Evolutionary conservation across 2,797 vertebrate genomes (phyloP), one percentile per base, ranked within the genome.

Genomic region (Tokudaia tokunoshimensis): DNA sequence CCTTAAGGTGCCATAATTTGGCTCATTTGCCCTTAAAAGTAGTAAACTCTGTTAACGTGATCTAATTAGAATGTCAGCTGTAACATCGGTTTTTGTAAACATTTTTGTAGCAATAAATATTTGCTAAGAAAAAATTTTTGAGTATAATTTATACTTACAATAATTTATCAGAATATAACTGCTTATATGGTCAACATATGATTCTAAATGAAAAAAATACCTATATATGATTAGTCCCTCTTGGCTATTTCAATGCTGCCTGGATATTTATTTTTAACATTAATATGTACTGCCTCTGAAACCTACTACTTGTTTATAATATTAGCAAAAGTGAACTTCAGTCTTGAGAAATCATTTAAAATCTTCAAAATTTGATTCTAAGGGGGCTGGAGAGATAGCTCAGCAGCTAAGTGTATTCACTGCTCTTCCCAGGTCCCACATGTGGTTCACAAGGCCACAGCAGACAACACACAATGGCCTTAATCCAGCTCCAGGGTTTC

Each of bases 301-400:
- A 90, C 78, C 24, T n/a, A 12, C 22, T 20, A 63, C 17, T 55
- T 78, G 65, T 59, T 76, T 91, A 76, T 41, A 65, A 14, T 44
- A 67, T n/a, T 55, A 91, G 22, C 4, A 78, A 91, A 93, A 78
- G 22, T 78, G 10, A 87, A 57, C 12, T 87, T 24, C 14, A 93
- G 70, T 26, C 59, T 93, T 55, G 37, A n/a, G 70, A 86, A 86
- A 93, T 72, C 59, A 87, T 22, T 90, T 78, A 59, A 93, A 90
- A 78, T 76, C 29, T 85, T 83, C 20, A 81, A 90, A 84, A 55
- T 12, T 29, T 37, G 67, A 70, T n/a, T 26, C 20, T 24, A 37
- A 37, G 17, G 31, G 6, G 1, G 34, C 44, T n/a, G 47, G 83
- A 24, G 83, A 8, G 20, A 8, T 12, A 24, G 24, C 37, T 44